These are phyloP conservation scores for Altica lythri DNA, from an alignment of 2,888 invertebrate species.

Conservation along the genomic window DNA sequence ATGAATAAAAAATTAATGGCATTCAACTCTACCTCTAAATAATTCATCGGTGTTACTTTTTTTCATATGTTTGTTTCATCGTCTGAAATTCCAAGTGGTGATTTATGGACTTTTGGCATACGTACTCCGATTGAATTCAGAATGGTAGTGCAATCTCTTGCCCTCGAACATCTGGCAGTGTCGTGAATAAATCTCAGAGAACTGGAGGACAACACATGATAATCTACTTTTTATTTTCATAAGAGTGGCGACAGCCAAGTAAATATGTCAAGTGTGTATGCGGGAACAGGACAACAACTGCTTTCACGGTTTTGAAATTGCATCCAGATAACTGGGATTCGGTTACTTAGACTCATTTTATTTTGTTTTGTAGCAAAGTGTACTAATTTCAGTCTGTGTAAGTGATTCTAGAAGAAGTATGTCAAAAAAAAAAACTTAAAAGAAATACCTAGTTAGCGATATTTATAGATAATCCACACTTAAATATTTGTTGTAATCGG, in stretches of 20 bases:
- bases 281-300: not conserved
- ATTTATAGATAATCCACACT: too few species aligned
- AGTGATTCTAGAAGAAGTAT: too few species aligned
- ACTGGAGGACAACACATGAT: slow-evolving; percentile 10
- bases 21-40: not conserved
- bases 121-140: not conserved
- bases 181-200: slow-evolving; percentile 9
- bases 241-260: too few species aligned
- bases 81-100: not conserved
- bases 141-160: slow-evolving; percentile 2
- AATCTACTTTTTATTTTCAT: slow-evolving; percentile 3
- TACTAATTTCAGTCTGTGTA: too few species aligned
- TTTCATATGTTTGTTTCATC: not conserved
- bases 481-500: too few species aligned
- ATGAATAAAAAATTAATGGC: too few species aligned
- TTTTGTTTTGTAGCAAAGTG: too few species aligned
- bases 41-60: not conserved
- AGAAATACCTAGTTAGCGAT: too few species aligned
- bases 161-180: slow-evolving; percentile 7
- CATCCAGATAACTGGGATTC: too few species aligned
- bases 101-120: not conserved
- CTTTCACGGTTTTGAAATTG: not conserved
- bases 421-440: too few species aligned
- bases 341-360: too few species aligned
- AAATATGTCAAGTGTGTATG: slow-evolving; percentile 6